phyloP scores from a whole-genome alignment of 2,113 vertebrate genomes.

The Candoia aspera region DNA sequence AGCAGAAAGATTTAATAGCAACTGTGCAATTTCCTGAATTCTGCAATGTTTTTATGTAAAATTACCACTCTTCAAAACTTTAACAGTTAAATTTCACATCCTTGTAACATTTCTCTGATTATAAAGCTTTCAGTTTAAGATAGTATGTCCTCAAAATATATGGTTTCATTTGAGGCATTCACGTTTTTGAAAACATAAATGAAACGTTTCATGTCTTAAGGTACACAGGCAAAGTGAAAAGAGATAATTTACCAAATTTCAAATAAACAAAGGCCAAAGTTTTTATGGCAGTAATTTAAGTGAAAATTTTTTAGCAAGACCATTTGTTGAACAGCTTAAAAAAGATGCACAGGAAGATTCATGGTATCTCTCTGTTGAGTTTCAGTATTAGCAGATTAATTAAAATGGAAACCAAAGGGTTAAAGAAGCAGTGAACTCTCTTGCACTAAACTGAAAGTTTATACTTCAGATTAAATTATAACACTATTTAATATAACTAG shows the following conservation, averaged over 20 bases:
- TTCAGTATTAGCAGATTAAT: slow-evolving; percentile 62
- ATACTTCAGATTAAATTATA: slow-evolving; percentile 64
- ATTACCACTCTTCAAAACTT: background rate
- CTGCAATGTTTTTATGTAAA: background rate
- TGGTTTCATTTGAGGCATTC: slow-evolving; percentile 25
- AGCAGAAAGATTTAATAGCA: background rate
- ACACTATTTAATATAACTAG: slow-evolving; percentile 62
- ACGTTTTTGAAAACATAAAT: slow-evolving; percentile 4
- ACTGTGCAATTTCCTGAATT: background rate
- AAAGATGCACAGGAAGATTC: slow-evolving; percentile 5
- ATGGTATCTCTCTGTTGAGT: slow-evolving; percentile 20
- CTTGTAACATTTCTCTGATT: background rate
- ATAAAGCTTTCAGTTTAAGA: background rate
- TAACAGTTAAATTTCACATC: background rate
- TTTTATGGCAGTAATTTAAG: slow-evolving; percentile 14
- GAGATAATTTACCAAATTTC: background rate
- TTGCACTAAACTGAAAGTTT: slow-evolving; percentile 62
- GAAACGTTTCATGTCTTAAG: background rate
- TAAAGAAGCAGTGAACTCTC: slow-evolving; percentile 71
- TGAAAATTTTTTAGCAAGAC: slow-evolving; percentile 1
- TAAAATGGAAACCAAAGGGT: slow-evolving; percentile 82
- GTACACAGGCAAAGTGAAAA: background rate
- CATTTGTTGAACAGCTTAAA: slow-evolving; percentile 13
- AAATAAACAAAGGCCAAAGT: background rate
- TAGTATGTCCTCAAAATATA: background rate